phyloP scores from a whole-genome alignment of 1,140 invertebrate species.

The Nylanderia fulva region DNA sequence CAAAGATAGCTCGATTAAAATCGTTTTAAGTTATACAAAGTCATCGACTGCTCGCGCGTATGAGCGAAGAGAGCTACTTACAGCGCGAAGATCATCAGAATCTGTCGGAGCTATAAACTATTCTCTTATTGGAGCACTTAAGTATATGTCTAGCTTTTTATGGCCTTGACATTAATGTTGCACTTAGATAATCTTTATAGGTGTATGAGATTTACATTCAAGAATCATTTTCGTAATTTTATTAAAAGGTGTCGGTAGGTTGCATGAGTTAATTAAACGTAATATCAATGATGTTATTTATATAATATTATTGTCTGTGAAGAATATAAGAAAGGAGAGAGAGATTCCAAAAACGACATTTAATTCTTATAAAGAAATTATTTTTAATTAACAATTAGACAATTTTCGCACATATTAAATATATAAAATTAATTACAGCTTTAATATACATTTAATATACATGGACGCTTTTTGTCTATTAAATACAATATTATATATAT shows the following conservation, averaged over 20 bases:
- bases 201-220: constrained; percentile 51
- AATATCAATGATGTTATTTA: neutral
- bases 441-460: too few species aligned
- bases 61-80: constrained; percentile 6
- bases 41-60: constrained; percentile 23
- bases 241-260: neutral
- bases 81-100: neutral
- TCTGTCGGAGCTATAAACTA: constrained; percentile 37
- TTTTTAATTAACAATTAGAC: neutral
- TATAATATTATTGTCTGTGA: neutral
- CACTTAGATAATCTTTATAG: constrained; percentile 12
- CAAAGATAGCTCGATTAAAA: constrained; percentile 45
- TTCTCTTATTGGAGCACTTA: neutral
- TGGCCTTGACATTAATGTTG: constrained; percentile 70
- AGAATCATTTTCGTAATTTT: neutral
- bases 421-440: too few species aligned
- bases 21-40: constrained; percentile 39
- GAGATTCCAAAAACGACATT: neutral
- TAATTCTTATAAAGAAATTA: neutral
- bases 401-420: neutral
- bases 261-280: constrained; percentile 13
- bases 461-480: neutral
- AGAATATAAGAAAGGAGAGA: too few species aligned
- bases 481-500: neutral
- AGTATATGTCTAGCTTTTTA: neutral